Percentiles rank a stretch among this genome's conserved stretches.
phyloP scores from a whole-genome alignment of 2,113 vertebrate species.

The Erythrolamprus reginae region DNA sequence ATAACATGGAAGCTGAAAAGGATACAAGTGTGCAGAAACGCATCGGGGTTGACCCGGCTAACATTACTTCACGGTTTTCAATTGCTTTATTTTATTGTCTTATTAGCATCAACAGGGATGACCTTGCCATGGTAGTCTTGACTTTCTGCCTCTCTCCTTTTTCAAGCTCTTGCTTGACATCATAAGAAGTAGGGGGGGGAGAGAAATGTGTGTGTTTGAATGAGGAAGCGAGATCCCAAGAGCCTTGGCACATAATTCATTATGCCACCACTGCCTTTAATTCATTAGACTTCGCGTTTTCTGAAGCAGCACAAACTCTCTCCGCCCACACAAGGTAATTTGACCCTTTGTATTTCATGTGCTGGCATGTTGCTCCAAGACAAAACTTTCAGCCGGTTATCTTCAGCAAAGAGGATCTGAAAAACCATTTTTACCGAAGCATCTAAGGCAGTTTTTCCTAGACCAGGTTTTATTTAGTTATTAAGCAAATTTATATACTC shows the following conservation, averaged over 20 bases:
- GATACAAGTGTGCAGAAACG: not conserved
- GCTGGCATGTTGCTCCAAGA: slow-evolving; percentile 1
- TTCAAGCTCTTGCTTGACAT: not conserved
- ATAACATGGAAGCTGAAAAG: not conserved
- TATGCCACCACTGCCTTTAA: slow-evolving; percentile 59
- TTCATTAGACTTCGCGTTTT: slow-evolving; percentile 53
- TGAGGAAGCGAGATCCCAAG: slow-evolving; percentile 23
- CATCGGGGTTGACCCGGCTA: not conserved
- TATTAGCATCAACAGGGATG: not conserved
- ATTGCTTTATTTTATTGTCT: not conserved
- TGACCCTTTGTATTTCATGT: slow-evolving; percentile 48
- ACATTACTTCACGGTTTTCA: not conserved
- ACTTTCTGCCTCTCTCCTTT: slow-evolving; percentile 2
- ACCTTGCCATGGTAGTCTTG: not conserved
- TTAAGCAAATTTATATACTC: not conserved
- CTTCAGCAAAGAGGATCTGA: slow-evolving; percentile 24
- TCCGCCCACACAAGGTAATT: slow-evolving; percentile 59
- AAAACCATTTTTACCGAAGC: slow-evolving; percentile 9
- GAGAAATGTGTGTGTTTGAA: not conserved
- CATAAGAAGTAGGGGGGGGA: accelerated
- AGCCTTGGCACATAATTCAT: slow-evolving; percentile 38
- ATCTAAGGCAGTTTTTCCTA: not conserved
- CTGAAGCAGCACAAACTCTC: slow-evolving; percentile 53
- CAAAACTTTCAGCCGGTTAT: slow-evolving; percentile 42
- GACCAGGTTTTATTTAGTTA: not conserved